A percentile compares a stretch with the other conserved stretches of the same genome.
Evolutionary conservation across 53 echinoderm and acorn worm genomes (phyloP).

Genomic region (Paelopatides confundens): DNA sequence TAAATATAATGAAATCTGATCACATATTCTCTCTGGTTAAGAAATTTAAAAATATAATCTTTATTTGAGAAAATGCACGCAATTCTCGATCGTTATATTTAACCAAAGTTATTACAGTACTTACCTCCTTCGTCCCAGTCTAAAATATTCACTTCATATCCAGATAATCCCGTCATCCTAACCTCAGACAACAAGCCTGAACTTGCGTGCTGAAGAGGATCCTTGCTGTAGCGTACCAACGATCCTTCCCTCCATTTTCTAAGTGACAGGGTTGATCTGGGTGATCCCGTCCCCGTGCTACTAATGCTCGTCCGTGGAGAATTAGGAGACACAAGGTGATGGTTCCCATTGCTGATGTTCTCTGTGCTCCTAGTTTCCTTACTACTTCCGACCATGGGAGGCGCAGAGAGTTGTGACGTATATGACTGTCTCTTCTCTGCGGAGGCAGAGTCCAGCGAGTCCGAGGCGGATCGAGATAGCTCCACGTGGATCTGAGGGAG

Average conservation of each 20-base stretch:
- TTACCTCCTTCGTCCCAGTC: constrained; percentile 47
- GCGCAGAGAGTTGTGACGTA: constrained; percentile 27
- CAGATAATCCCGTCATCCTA: constrained; percentile 44
- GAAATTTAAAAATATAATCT: no score
- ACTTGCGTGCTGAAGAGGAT: constrained; percentile 5
- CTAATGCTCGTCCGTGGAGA: constrained; percentile 25
- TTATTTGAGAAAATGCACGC: no score
- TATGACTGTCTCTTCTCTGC: constrained; percentile 10
- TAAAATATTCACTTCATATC: constrained; percentile 49
- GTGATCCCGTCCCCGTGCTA: constrained; percentile 26
- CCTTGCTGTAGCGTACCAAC: constrained; percentile 32
- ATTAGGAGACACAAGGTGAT: constrained; percentile 10
- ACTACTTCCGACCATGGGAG: background rate
- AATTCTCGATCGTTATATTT: no score
- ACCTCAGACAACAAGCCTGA: constrained; percentile 40
- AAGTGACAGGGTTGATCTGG: constrained; percentile 20
- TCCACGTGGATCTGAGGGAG: constrained; percentile 48
- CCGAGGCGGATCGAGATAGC: constrained; percentile 22
- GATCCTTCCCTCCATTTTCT: constrained; percentile 49
- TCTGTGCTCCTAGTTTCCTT: background rate
- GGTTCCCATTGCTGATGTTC: constrained; percentile 20
- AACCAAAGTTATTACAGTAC: no score
- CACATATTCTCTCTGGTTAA: no score
- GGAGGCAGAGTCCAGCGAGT: background rate
- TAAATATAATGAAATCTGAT: no score